A percentile compares a stretch with the other conserved stretches of the same genome.
Conservation (phyloP, 2,888 invertebrate genomes). For the Agrotis exclamationis region DNA sequence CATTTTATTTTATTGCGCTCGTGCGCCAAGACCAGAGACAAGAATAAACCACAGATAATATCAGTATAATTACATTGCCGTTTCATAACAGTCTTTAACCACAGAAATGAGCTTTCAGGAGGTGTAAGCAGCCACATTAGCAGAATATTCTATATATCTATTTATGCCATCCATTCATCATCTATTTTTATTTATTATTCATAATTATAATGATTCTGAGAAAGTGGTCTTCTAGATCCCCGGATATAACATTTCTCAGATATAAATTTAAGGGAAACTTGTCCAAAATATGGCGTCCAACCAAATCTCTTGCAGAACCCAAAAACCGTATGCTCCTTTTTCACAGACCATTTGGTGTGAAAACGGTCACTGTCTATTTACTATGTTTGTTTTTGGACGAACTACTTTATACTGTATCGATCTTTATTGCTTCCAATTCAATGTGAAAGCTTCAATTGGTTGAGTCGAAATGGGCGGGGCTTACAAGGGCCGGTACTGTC, state of each 20-base stretch:
- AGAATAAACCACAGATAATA: too few relatives aligned
- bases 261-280: background rate
- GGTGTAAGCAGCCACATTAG: too few relatives aligned
- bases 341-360: conserved; percentile 82
- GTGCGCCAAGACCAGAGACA: too few relatives aligned
- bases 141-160: too few relatives aligned
- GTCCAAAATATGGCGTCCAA: background rate
- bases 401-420: conserved; percentile 72
- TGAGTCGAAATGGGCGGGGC: conserved; percentile 50
- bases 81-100: background rate
- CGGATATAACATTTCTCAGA: background rate
- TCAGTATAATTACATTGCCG: too few relatives aligned
- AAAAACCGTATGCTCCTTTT: conserved; percentile 77
- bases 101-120: too few relatives aligned
- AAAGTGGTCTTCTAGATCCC: too few relatives aligned
- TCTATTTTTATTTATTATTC: too few relatives aligned
- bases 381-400: conserved; percentile 76
- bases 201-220: too few relatives aligned
- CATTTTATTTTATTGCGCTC: too few relatives aligned
- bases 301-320: conserved; percentile 57
- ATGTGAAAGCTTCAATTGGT: conserved; percentile 71
- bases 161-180: too few relatives aligned
- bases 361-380: conserved; percentile 79
- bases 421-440: conserved; percentile 78
- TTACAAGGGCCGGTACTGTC: conserved; percentile 14